Evolutionary conservation across 1,140 invertebrate species (phyloP).

Genomic region (Drosophila tsacasi): DNA sequence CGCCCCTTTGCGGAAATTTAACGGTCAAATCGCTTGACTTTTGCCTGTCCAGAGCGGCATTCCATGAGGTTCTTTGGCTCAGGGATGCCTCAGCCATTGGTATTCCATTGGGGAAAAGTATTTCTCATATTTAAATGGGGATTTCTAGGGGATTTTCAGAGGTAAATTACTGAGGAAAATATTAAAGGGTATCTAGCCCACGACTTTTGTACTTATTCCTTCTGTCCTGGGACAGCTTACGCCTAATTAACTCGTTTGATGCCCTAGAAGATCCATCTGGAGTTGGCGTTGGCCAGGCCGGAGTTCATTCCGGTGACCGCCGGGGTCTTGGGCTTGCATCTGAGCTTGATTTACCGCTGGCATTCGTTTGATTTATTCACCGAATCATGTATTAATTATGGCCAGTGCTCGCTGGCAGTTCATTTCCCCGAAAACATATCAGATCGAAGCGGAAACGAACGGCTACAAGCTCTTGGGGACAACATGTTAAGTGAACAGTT

Average conservation of each 20-base stretch:
- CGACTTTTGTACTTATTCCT: neutral
- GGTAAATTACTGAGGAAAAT: no score
- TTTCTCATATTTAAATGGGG: slow-evolving; percentile 12
- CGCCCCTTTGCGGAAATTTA: slow-evolving; percentile 50
- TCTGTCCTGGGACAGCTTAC: slow-evolving; percentile 24
- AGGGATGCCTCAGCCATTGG: neutral
- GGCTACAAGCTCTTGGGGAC: slow-evolving; percentile 17
- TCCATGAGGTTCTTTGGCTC: slow-evolving; percentile 18
- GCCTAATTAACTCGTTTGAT: slow-evolving; percentile 78
- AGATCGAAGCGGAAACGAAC: slow-evolving; percentile 7
- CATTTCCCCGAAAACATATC: slow-evolving; percentile 30
- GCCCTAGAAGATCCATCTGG: slow-evolving; percentile 13
- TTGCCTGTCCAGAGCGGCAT: slow-evolving; percentile 49
- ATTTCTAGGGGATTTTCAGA: neutral
- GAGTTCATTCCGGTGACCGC: slow-evolving; percentile 5
- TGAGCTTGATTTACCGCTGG: slow-evolving; percentile 70
- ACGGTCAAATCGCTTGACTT: slow-evolving; percentile 80
- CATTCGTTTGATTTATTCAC: slow-evolving; percentile 69
- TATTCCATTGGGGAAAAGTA: neutral
- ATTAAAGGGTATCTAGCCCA: neutral
- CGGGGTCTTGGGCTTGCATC: slow-evolving; percentile 9
- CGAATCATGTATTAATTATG: slow-evolving; percentile 76
- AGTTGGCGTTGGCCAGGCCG: neutral
- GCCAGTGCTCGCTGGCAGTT: slow-evolving; percentile 46
- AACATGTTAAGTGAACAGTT: slow-evolving; percentile 65